Evolutionary conservation across 1,140 invertebrate species (phyloP), one percentile per base, ranked within the genome.

Genomic region (Meloidogyne chitwoodi): DNA sequence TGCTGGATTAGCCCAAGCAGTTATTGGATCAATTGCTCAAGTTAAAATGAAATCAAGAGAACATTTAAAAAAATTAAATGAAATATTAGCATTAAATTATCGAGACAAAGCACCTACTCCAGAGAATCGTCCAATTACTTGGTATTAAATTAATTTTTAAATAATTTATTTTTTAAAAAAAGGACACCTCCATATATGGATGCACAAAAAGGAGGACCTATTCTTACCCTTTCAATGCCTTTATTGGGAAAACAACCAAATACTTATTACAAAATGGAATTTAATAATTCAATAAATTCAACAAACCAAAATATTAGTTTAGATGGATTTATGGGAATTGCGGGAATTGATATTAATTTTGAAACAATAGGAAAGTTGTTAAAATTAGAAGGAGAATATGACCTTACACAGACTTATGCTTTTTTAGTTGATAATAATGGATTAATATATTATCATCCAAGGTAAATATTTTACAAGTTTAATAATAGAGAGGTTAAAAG

Each of bases 401-500:
- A 29, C 31, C 68, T n/a, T 63, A 66, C 41, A 6, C 75, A 81
- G 34, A 66, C 83, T 19, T 81, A 84, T 68, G 75, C 75, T 12
- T 87, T 87, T 76, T 66, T 87, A 26, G 75, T 87, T 19, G 85
- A 86, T 65, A 85, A 87, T 75, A 87, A 86, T 69, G 85, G 84
- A 75, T 80, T 86, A 56, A 77, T 86, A 12, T 74, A 86, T 61
- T 86, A 78, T 67, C 85, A 86, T 80, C 84, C 84, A 24, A 75
- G 74, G 22, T 74, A 77, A 12, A 75, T 72, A n/a, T 68, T 56
- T n/a, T n/a, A n/a, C n/a, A n/a, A n/a, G n/a, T n/a, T n/a, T n/a
- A n/a, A n/a, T n/a, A n/a, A n/a, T n/a, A n/a, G n/a, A n/a, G n/a
- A n/a, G n/a, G n/a, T n/a, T n/a, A n/a, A n/a, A n/a, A n/a, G n/a